Percentiles rank a stretch among this genome's conserved stretches.
phyloP scores from a whole-genome alignment of 2,113 vertebrate species.

The Microcebus ravelobensis region DNA sequence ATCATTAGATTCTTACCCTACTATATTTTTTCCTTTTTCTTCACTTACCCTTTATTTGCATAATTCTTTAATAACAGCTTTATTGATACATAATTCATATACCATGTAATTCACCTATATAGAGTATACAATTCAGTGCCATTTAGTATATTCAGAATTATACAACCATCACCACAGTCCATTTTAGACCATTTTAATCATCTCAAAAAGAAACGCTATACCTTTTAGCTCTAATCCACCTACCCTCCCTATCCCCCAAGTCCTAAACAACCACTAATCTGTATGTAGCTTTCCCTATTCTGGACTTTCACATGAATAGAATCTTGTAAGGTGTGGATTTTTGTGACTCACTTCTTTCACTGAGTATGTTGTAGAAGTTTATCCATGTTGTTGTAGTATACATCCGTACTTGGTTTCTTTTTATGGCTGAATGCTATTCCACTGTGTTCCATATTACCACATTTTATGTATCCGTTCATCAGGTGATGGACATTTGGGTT shows the following conservation, averaged over 20 bases:
- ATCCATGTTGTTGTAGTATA: not conserved
- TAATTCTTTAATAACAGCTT: slow-evolving; percentile 45
- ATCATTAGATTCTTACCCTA: slow-evolving; percentile 1
- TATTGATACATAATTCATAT: slow-evolving; percentile 13
- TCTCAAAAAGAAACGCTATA: not conserved
- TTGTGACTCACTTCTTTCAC: not conserved
- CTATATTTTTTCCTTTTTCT: not conserved
- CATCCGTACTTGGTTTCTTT: not conserved
- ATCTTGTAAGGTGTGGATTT: not conserved
- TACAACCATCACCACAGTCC: not conserved
- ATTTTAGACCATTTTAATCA: slow-evolving; percentile 30
- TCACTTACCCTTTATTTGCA: slow-evolving; percentile 30
- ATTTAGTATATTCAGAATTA: not conserved
- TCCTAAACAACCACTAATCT: not conserved
- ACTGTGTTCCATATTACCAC: not conserved
- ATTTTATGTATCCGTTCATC: slow-evolving; percentile 1
- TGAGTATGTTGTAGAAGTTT: not conserved
- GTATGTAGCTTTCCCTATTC: not conserved
- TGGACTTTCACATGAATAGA: not conserved
- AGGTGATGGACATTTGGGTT: not conserved
- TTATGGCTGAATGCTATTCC: not conserved
- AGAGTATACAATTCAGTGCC: not conserved
- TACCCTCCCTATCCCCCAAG: not conserved
- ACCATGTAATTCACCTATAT: not conserved
- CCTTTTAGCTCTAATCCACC: not conserved